These are phyloP conservation scores for Tipula lateralis DNA, from an alignment of 2,888 invertebrate species.

Conservation along the genomic window DNA sequence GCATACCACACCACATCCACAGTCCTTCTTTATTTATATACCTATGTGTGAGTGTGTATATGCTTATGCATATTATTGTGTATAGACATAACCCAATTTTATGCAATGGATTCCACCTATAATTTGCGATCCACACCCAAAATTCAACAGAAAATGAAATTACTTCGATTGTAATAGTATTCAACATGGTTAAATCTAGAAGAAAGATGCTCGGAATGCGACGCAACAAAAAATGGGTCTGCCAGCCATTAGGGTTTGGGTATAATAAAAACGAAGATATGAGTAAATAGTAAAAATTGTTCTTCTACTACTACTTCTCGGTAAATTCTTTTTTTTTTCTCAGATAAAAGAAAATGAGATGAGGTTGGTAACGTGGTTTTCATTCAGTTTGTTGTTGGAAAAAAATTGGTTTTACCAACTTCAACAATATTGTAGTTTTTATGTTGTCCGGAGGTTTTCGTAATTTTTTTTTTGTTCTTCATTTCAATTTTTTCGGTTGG, in stretches of 20 bases:
- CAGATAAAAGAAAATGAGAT: slow-evolving; percentile 11
- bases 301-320: not conserved
- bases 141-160: not conserved
- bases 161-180: not conserved
- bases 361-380: slow-evolving; percentile 19
- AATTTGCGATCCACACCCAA: not conserved
- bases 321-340: not conserved
- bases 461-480: not conserved
- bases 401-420: slow-evolving; percentile 24
- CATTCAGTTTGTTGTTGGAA: not conserved
- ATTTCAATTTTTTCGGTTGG: not conserved
- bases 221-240: not conserved
- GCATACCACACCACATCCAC: not conserved
- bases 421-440: slow-evolving; percentile 24
- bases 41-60: not conserved
- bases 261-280: slow-evolving; percentile 14
- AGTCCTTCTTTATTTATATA: not conserved
- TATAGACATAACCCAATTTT: not conserved
- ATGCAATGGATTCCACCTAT: not conserved
- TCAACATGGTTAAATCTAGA: not conserved
- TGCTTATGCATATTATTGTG: not conserved
- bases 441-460: slow-evolving; percentile 16
- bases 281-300: not conserved
- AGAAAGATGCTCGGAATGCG: not conserved
- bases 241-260: not conserved